Conservation (phyloP, 2,888 invertebrate genomes). For the Caenorhabditis macrosperma region DNA sequence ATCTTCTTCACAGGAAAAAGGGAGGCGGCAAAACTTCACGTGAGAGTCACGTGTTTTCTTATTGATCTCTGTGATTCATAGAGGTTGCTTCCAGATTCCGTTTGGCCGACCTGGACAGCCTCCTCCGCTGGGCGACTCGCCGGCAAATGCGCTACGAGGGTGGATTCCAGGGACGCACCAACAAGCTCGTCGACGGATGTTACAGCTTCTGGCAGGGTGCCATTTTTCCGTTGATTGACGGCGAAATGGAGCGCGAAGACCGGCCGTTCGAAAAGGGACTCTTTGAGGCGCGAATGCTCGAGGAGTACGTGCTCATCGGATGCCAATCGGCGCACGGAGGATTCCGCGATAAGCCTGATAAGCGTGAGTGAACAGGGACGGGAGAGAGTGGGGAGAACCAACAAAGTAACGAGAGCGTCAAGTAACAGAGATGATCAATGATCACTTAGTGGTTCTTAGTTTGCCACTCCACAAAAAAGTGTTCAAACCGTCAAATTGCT, state of each 20-base stretch:
- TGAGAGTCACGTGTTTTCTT: conserved; percentile 20
- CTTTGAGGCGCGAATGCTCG: conserved; percentile 84
- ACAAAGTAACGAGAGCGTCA: no score
- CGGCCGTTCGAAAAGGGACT: conserved; percentile 34
- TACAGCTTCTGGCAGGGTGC: conserved; percentile 99
- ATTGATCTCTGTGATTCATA: conserved; percentile 1
- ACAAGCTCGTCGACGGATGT: conserved; percentile 97
- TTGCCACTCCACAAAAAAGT: neutral
- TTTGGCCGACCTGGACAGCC: conserved; percentile 60
- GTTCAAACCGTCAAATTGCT: neutral
- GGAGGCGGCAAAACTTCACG: neutral
- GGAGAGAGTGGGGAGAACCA: no score
- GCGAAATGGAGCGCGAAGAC: conserved; percentile 60
- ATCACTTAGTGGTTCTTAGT: neutral
- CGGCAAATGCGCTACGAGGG: conserved; percentile 95
- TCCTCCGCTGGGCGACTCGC: conserved; percentile 86
- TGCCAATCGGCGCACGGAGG: conserved; percentile 90
- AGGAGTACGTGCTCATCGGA: conserved; percentile 94
- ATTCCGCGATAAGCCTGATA: conserved; percentile 95
- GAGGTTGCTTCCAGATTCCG: conserved; percentile 54
- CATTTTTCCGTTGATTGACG: conserved; percentile 84
- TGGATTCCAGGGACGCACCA: conserved; percentile 89
- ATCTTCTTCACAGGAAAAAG: neutral
- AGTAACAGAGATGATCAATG: neutral
- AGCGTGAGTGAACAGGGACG: conserved; percentile 83